Evolutionary conservation across 2,797 vertebrate genomes (phyloP).

Genomic region (Apodemus agrarius): DNA sequence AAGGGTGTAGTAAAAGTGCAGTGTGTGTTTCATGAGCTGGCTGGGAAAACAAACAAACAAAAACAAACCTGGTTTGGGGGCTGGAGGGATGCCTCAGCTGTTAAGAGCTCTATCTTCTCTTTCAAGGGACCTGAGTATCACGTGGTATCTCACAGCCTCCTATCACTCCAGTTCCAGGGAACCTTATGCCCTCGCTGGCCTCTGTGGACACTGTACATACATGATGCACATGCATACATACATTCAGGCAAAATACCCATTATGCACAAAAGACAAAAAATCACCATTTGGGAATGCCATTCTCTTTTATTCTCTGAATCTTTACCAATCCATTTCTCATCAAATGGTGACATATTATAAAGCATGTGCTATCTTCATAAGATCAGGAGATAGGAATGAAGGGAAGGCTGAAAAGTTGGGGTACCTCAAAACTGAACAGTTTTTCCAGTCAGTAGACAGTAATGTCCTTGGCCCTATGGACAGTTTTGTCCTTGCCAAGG

Average conservation of each 20-base stretch:
- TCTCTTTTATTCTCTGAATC: neutral
- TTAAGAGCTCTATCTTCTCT: neutral
- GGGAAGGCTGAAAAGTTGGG: neutral
- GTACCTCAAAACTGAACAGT: neutral
- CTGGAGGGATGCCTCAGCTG: neutral
- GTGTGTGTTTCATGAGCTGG: neutral
- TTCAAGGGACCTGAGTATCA: neutral
- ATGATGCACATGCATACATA: neutral
- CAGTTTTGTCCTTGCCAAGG: neutral
- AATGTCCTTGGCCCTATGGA: neutral
- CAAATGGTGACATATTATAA: neutral
- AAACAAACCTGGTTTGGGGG: neutral
- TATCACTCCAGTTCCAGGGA: neutral
- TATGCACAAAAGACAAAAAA: neutral
- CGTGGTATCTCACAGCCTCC: neutral
- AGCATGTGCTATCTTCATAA: neutral
- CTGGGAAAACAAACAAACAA: too few relatives aligned
- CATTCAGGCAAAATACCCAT: neutral
- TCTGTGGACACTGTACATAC: neutral
- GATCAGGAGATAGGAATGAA: neutral
- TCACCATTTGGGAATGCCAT: neutral
- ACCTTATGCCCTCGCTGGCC: neutral
- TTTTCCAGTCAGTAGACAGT: neutral
- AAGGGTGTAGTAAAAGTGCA: neutral
- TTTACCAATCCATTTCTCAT: neutral